These are phyloP conservation scores for Cydia strobilella DNA, from an alignment of 1,140 invertebrate species.

Conservation along the genomic window DNA sequence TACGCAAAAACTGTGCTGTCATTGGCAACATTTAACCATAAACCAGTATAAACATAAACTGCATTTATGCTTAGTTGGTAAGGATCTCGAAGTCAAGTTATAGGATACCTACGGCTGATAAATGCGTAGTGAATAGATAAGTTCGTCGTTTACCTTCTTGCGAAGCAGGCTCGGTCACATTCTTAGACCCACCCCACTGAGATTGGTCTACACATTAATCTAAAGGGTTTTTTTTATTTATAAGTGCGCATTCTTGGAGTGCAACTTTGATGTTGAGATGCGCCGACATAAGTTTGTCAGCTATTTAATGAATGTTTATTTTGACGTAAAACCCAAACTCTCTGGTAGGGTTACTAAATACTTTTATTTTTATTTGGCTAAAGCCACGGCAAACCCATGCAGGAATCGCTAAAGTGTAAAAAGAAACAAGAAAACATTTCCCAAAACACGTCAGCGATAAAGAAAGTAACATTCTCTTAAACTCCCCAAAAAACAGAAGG, in stretches of 20 bases:
- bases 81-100: background rate
- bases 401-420: background rate
- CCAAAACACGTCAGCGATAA: background rate
- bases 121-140: background rate
- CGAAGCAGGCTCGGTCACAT: conserved; percentile 1
- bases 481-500: background rate
- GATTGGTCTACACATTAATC: conserved; percentile 16
- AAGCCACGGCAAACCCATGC: background rate
- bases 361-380: no score
- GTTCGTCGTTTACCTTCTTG: conserved; percentile 9
- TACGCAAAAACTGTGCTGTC: background rate
- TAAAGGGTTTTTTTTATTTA: conserved; percentile 1
- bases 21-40: background rate
- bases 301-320: no score
- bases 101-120: background rate
- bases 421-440: background rate
- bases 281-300: background rate
- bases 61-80: background rate
- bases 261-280: background rate
- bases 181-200: conserved; percentile 15
- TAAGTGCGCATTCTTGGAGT: background rate
- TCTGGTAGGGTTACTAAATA: no score
- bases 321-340: no score
- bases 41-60: background rate
- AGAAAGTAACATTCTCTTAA: conserved; percentile 10